These are phyloP conservation scores for Drosophila pruinosa DNA, from an alignment of 1,140 invertebrate genomes.

Conservation along the genomic window DNA sequence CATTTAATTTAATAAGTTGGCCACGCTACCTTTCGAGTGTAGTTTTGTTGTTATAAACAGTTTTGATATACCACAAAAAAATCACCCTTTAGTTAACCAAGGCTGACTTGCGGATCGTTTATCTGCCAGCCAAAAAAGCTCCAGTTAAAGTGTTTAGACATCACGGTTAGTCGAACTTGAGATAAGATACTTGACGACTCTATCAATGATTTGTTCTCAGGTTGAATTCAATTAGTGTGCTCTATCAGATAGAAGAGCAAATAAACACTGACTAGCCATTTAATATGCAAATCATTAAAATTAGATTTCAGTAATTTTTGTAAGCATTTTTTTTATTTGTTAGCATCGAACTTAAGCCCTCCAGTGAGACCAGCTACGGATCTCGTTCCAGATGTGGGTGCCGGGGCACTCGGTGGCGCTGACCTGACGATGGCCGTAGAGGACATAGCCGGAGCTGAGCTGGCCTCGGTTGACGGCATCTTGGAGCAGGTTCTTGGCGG, in stretches of 20 bases:
- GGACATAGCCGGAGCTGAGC: conserved; percentile 85
- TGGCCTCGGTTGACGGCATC: conserved; percentile 85
- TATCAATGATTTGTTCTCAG: background rate
- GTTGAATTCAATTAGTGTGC: background rate
- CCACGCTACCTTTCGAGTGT: no score
- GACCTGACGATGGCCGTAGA: conserved; percentile 88
- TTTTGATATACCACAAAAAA: no score
- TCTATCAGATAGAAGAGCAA: background rate
- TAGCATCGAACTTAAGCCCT: conserved; percentile 26
- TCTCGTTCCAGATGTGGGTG: conserved; percentile 85
- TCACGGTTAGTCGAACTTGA: background rate
- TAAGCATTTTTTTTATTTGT: conserved; percentile 17
- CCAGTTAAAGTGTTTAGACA: background rate
- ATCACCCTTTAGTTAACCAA: background rate
- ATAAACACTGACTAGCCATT: background rate
- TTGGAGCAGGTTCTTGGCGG: conserved; percentile 85
- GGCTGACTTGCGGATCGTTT: background rate
- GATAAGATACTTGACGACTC: background rate
- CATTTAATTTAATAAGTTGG: no score
- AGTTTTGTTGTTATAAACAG: no score
- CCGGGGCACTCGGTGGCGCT: conserved; percentile 88
- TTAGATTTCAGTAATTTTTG: background rate
- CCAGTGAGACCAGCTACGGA: conserved; percentile 87
- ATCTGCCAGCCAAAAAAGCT: background rate
- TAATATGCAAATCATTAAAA: background rate